Conservation (phyloP, 2,797 vertebrate genomes). For the Chelon auratus region DNA sequence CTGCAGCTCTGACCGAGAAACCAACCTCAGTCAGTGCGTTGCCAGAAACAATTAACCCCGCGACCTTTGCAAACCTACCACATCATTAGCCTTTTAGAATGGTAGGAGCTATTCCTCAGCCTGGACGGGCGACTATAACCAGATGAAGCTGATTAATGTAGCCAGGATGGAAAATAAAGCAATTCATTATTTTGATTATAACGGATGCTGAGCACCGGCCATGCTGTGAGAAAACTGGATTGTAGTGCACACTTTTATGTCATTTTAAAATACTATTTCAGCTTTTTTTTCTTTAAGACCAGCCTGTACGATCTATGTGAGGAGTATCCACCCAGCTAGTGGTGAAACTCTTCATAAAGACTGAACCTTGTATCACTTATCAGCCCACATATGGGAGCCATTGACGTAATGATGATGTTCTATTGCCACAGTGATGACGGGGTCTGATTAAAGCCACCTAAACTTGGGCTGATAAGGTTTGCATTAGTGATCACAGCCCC, state of each 20-base stretch:
- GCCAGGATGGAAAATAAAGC: constrained; percentile 37
- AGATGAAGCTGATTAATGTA: constrained; percentile 42
- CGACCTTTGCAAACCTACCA: constrained; percentile 64
- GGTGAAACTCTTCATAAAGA: constrained; percentile 46
- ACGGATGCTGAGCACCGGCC: constrained; percentile 3
- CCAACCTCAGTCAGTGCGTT: constrained; percentile 48
- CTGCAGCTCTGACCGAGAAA: constrained; percentile 35
- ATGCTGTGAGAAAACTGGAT: constrained; percentile 2
- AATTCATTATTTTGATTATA: constrained; percentile 35
- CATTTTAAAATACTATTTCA: not conserved
- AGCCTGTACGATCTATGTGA: constrained; percentile 15
- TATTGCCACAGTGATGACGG: constrained; percentile 55
- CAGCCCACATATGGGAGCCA: constrained; percentile 71
- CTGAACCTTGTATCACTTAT: constrained; percentile 43
- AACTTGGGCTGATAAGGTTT: constrained; percentile 60
- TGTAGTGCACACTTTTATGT: constrained; percentile 9
- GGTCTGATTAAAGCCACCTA: constrained; percentile 61
- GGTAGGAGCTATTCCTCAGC: constrained; percentile 43
- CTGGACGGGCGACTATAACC: constrained; percentile 30
- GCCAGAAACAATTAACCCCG: constrained; percentile 68
- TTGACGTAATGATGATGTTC: constrained; percentile 54
- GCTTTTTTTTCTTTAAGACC: constrained; percentile 13
- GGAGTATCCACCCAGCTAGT: constrained; percentile 4
- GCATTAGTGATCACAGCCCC: constrained; percentile 42
- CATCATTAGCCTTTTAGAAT: constrained; percentile 59